Base-by-base conservation (phyloP, 2,888 invertebrate genomes). In the Abrostola triplasia region DNA sequence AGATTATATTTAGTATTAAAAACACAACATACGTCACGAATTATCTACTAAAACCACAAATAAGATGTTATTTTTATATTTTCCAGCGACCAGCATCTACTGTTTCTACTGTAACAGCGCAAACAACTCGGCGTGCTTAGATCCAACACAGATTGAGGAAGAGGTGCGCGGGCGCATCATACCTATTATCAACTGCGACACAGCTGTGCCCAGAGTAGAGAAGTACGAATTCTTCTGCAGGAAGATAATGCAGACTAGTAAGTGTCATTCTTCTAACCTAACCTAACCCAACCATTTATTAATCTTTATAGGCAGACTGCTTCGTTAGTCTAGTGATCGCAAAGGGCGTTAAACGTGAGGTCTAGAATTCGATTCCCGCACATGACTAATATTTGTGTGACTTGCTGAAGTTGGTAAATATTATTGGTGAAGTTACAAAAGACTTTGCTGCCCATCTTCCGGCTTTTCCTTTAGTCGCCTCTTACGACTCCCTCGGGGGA, bases 31-130 rank as follows among this genome's bases (percentile, higher is more conserved):
- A 24, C 24, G 1, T 24, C n/a, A n/a, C n/a, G n/a, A n/a, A 24
- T 24, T 24, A 24, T 24, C 24, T 24, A 4, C 24, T 24, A 24
- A 24, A 24, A 24, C 12, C 44, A 44, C 9, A 12, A 0, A 11
- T 1, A 6, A 44, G 11, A 4, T 13, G 10, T 44, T 35, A 7
- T 41, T n/a, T 40, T 24, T 24, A 53, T 59, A 40, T 51, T 47
- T 86, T 84, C 6, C 90, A 96, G 96, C 90, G 11, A 78, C 90
- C 42, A 91, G 92, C 40, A 95, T 96, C 60, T 90, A 94, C 74
- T 98, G 98, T 79, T 97, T 96, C 90, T 96, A 97, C 84, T 98
- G 98, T 90, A 97, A 97, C 88, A 97, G 97, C 35, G 95, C 95
- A 24, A 95, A 96, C 78, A 95, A 97, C 87, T 95, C 95, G 8